Evolutionary conservation across 2,888 invertebrate genomes (phyloP).

Genomic region (Tenthredo mesomela): DNA sequence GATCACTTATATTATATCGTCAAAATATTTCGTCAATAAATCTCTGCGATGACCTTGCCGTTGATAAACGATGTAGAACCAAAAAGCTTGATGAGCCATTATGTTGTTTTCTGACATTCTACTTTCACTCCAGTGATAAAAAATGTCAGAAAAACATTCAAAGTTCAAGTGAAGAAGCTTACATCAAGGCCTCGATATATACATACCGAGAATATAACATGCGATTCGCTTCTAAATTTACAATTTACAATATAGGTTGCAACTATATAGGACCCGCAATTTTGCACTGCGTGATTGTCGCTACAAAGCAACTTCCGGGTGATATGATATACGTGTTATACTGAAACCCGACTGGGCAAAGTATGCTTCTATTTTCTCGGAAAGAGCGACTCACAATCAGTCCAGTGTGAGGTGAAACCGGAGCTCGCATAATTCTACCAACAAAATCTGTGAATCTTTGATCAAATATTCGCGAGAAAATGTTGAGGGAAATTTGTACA

Average conservation of each 20-base stretch:
- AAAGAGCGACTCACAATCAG: neutral
- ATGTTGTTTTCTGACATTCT: neutral
- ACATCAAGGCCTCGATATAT: neutral
- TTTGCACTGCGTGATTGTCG: neutral
- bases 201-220: neutral
- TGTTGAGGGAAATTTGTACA: no score
- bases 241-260: neutral
- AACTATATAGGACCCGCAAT: neutral
- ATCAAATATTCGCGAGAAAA: neutral
- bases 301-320: conserved; percentile 14
- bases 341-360: neutral
- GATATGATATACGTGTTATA: neutral
- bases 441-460: neutral
- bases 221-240: neutral
- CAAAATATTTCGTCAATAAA: neutral
- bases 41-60: neutral
- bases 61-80: neutral
- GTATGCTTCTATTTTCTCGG: neutral
- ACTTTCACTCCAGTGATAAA: neutral
- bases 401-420: neutral
- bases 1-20: neutral
- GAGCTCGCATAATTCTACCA: neutral
- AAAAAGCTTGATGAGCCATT: neutral
- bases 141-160: neutral
- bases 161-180: neutral